Evolutionary conservation across 2,113 vertebrate species (phyloP), one percentile per base, ranked within the genome.

Genomic region (Tragelaphus scriptus): DNA sequence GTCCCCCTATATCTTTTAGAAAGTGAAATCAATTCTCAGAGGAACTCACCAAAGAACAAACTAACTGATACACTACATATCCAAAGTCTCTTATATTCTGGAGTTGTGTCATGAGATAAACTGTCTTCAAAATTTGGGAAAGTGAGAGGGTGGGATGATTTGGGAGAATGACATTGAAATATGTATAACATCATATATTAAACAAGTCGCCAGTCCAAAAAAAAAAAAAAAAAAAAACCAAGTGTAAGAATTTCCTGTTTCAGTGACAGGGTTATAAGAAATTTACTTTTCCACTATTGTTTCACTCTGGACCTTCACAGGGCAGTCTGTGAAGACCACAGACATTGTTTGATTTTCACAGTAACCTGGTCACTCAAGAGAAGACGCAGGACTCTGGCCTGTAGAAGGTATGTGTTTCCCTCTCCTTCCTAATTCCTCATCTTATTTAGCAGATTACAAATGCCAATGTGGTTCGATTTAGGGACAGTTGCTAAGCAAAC

Each of bases 211-310:
- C 36, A 40, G 36, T 40, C 36, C 36, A 40, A 40, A 40, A 40
- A 40, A 40, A 40, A 40, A 40, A 40, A 40, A 40, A 40, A 40
- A 98, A 81, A 91, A 40, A 53, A 87, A 36, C n/a, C 3, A 40
- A 12, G 36, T 28, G 36, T 92, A 75, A 96, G 80, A 92, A 92
- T 94, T 94, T 97, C 93, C 97, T 97, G 88, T 97, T 90, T 79
- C 68, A 36, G 53, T 79, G 49, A 91, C 30, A 19, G 49, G 17
- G 25, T 86, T 40, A 85, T 59, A n/a, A 82, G 77, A 81, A 58
- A 77, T 68, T 55, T 92, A 5, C 10, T 94, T 92, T 93, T 90
- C 44, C 80, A 87, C 36, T 71, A 7, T 26, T 84, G 68, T 59
- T 68, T 96, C 92, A 91, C 51, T 12, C 59, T 82, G 36, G 68